These are phyloP conservation scores for Gisinianus flammeolus DNA, from an alignment of 2,888 invertebrate genomes.

Conservation along the genomic window DNA sequence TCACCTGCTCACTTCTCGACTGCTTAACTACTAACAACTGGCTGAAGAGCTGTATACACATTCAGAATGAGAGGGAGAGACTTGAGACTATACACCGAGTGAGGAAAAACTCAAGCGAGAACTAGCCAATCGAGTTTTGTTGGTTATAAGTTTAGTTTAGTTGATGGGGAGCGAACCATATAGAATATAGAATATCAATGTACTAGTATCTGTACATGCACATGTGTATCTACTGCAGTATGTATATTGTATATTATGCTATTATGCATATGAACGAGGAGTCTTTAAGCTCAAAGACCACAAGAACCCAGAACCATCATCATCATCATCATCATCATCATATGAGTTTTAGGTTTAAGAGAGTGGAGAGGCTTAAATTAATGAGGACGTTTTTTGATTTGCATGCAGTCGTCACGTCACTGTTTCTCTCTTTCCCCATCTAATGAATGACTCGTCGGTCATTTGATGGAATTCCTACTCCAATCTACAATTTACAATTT, in stretches of 20 bases:
- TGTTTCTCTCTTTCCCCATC: background rate
- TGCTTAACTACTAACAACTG: no score
- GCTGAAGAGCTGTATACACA: no score
- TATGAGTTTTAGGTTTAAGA: background rate
- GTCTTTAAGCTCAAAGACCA: no score
- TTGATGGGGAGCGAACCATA: no score
- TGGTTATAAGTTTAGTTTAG: no score
- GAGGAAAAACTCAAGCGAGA: conserved; percentile 17
- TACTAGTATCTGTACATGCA: no score
- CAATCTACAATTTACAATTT: background rate
- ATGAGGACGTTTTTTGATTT: conserved; percentile 17
- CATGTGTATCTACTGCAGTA: no score
- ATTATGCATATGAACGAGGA: no score
- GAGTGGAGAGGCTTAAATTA: conserved; percentile 11
- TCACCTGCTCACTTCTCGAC: no score
- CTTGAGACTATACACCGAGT: background rate
- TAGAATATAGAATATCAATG: no score
- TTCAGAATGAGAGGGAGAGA: background rate
- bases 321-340: background rate
- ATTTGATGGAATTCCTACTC: background rate
- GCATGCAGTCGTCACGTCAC: conserved; percentile 7
- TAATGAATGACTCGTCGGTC: conserved; percentile 16
- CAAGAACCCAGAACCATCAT: no score
- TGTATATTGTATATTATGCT: no score
- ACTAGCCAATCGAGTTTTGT: conserved; percentile 35